Base-by-base conservation (phyloP, 2,797 vertebrate species). In the Anabacerthia variegaticeps region DNA sequence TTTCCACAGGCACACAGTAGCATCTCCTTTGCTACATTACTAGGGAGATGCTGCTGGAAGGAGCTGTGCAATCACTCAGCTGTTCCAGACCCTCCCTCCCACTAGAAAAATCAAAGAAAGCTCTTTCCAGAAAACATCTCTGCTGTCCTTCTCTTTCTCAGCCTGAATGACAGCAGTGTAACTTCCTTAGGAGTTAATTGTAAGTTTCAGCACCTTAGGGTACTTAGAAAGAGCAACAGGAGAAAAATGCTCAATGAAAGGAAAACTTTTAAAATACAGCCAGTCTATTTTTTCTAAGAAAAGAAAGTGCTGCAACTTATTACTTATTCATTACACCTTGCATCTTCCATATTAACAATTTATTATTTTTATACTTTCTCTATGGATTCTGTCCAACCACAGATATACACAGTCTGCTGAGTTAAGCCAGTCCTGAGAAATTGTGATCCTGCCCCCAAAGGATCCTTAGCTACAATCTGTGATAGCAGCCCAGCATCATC, bases 271-370 rank as follows among this genome's bases (percentile, higher is more conserved):
- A 39, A 73, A 91, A 84, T 58, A 85, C 15, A 88, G 54, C 4
- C 30, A 52, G 24, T 19, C n/a, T n/a, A 20, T 62, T 88, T 85
- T 85, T 93, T 59, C n/a, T 52, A 74, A 63, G 43, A 80, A 92
- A 71, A 92, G 22, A 66, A 95, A 95, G 32, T 52, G 36, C 26
- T 67, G 63, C 3, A 24, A 88, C 56, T 59, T 66, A 72, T 91
- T 91, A 92, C 26, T 89, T 90, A 94, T 78, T 96, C 44, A 90
- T 94, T 88, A 89, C 76, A n/a, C 23, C 81, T 86, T 94, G 69
- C 52, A 34, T 76, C 80, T 89, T 82, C 61, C 27, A 48, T 68
- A 77, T 52, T 67, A 91, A 85, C 74, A 85, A 68, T 83, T 34
- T 36, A 88, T 78, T 82, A 44, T 34, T 92, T 92, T 72, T 77